These are phyloP conservation scores for Nyctereutes procyonoides DNA, from an alignment of 2,113 vertebrate species.

Conservation along the genomic window DNA sequence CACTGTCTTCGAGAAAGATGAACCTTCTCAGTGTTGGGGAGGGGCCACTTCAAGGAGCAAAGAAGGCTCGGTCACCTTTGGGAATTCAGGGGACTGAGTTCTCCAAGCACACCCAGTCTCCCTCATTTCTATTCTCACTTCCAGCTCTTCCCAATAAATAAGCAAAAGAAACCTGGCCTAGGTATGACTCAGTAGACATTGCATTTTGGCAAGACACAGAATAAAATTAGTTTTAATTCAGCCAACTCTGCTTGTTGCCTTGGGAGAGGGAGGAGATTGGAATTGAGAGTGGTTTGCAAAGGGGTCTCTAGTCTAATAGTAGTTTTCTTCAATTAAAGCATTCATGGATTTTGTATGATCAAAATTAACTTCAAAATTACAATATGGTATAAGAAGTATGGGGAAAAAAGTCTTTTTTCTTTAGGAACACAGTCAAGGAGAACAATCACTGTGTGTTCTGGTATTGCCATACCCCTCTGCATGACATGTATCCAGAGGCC, in stretches of 20 bases:
- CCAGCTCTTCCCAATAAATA: background rate
- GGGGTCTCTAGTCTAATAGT: background rate
- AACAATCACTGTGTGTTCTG: background rate
- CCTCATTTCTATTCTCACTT: slow-evolving; percentile 22
- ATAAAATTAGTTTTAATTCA: background rate
- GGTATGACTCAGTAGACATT: background rate
- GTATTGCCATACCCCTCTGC: too few relatives aligned
- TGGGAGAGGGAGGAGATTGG: background rate
- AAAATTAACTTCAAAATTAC: slow-evolving; percentile 60
- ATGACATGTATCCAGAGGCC: background rate
- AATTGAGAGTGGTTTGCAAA: slow-evolving; percentile 28
- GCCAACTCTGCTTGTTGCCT: background rate
- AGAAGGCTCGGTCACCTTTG: background rate
- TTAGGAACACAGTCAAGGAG: background rate
- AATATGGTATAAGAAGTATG: background rate
- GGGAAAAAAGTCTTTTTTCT: slow-evolving; percentile 1
- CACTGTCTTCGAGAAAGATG: background rate
- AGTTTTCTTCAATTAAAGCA: background rate
- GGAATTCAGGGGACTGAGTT: background rate
- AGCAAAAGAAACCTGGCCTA: slow-evolving; percentile 26
- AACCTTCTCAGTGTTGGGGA: background rate
- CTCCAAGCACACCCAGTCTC: background rate
- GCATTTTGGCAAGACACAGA: background rate
- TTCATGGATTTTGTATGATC: background rate
- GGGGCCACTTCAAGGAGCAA: background rate